Percentiles rank a stretch among this genome's conserved stretches.
These are phyloP conservation scores for Machimus atricapillus DNA, from an alignment of 2,888 invertebrate species.

Conservation along the genomic window DNA sequence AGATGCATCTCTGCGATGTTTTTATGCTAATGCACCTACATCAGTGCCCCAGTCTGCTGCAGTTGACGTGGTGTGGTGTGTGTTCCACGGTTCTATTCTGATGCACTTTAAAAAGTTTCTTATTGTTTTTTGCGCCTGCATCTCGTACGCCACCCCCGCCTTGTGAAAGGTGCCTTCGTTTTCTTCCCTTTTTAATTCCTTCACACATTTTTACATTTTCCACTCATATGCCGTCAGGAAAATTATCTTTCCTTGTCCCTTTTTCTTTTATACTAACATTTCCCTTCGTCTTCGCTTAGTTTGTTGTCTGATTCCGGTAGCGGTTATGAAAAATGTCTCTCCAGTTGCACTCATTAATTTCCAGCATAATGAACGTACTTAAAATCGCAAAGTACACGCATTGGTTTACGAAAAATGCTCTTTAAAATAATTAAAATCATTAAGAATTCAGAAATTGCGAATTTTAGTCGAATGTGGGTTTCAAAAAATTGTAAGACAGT, in stretches of 20 bases:
- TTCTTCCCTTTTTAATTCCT: not conserved
- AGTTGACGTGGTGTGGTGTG: not conserved
- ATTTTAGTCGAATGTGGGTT: not conserved
- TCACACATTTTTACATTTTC: not conserved
- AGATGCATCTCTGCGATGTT: not conserved
- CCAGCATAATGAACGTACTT: not conserved
- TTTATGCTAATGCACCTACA: not conserved
- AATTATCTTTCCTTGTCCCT: not conserved
- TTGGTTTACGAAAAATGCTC: not conserved
- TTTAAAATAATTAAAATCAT: not conserved
- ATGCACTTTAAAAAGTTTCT: not conserved
- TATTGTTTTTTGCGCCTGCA: not conserved
- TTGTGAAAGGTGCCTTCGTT: not conserved
- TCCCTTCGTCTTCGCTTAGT: not conserved
- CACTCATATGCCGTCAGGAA: not conserved
- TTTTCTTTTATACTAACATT: not conserved
- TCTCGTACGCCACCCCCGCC: not conserved
- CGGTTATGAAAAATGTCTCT: not conserved
- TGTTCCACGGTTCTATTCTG: not conserved
- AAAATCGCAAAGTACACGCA: not conserved
- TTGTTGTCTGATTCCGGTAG: not conserved
- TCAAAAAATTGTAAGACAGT: not conserved
- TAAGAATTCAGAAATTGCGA: not conserved
- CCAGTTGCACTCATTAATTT: not conserved
- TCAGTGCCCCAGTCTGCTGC: not conserved